Evolutionary conservation across 2,888 invertebrate genomes (phyloP), one percentile per base, ranked within the genome.

Genomic region (Andrena flavipes): DNA sequence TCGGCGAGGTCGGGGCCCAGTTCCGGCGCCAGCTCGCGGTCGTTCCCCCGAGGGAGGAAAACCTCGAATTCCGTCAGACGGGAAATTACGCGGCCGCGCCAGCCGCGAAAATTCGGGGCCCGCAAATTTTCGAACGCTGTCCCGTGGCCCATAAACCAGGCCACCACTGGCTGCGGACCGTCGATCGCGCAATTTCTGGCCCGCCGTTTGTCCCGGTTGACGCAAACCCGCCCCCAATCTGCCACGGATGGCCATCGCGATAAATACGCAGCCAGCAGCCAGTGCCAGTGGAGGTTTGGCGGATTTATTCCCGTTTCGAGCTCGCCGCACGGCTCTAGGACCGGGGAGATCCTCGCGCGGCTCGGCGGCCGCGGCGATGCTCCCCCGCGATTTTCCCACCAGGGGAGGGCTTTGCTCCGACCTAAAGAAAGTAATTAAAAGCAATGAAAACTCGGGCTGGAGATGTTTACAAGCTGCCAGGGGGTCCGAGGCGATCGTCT

Each of bases 391-490:
- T 42, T 16, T 42, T 42, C 51, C 54, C 4, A n/a, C 13, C 23
- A 23, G 13, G 10, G 35, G 7, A 4, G 4, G 4, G 23, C 26
- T 16, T 51, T 16, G 23, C 20, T 42, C 4, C 60, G 16, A 8
- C 35, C 35, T 2, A n/a, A 69, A 56, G 68, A 8, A 26, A 56
- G 23, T 56, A 69, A 56, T 69, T 69, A 69, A 56, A 35, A 33
- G 23, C 33, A 33, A 71, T 33, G 42, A 62, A 62, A 71, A 51
- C 33, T 51, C 49, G 30, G 20, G 20, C 13, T 7, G 30, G 23
- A 23, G 23, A 23, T 71, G 62, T 71, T 71, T 49, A 51, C 62
- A 51, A 71, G 70, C 20, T 33, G 68, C 54, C 54, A 59, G 10
- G 13, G 42, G 42, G 35, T 33, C 33, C 35, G 35, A 13, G 23